Base-by-base conservation (phyloP, 2,113 vertebrate species). In the Pollimyrus isidori region DNA sequence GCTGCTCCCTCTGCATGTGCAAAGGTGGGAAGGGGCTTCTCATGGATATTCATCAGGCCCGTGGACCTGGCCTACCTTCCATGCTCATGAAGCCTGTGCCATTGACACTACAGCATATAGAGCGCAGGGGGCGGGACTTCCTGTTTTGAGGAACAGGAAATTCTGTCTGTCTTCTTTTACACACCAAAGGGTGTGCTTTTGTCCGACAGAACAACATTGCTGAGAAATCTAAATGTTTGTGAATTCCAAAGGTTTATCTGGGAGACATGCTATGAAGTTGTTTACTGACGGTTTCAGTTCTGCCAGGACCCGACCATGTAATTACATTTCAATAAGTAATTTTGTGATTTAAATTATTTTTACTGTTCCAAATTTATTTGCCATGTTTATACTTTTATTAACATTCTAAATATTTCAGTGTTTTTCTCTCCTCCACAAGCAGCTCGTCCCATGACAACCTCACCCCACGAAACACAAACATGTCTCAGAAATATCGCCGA, bases 1-100 rank as follows among this genome's bases (percentile, higher is more conserved):
- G 96, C 89, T 96, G 96, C 93, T 95, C 94, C 91, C 82, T 96
- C 90, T 97, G 96, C 90, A 93, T 93, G 91, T 97, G 96, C 86
- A 95, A 95, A 96, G 96, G 96, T 96, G 58, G 3, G 30, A 91
- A 89, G 82, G 10, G 45, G 10, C 7, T 1, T 49, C 65, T 50
- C 50, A 21, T 53, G 39, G 45, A 62, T 48, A 53, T 45, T 17
- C n/a, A 23, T 42, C 7, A 17, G 30, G 30, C 3, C 30, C 30
- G 23, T 58, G 23, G 42, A 15, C 39, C 39, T n/a, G 49, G 46
- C 48, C 73, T 62, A 35, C 6, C 2, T 3, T 80, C 45, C 45
- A 6, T 26, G 45, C 23, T 85, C 45, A n/a, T 45, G 21, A 84
- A 49, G 23, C 9, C n/a, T 0, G 21, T 49, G 11, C 46, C 45